phyloP scores from a whole-genome alignment of 2,797 vertebrate species.

The Alectoris magna region DNA sequence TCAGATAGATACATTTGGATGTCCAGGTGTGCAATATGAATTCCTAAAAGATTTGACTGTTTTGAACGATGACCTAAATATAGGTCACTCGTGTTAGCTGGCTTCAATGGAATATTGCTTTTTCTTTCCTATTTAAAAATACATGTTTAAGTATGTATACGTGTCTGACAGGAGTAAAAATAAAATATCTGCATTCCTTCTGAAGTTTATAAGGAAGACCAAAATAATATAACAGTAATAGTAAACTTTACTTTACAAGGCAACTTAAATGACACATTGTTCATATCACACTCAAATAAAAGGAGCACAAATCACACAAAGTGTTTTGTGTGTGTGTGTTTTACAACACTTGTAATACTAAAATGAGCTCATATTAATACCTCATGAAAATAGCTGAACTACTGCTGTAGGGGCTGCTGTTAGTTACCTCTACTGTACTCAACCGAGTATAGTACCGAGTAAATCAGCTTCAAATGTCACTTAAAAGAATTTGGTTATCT shows the following conservation, averaged over 20 bases:
- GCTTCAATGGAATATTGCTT: not conserved
- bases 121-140: slow-evolving; percentile 5
- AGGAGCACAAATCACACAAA: not conserved
- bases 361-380: slow-evolving; percentile 5
- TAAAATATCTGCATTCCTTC: not conserved
- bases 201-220: not conserved
- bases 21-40: not conserved
- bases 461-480: slow-evolving; percentile 44
- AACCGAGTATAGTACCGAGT: not conserved
- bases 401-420: slow-evolving; percentile 29
- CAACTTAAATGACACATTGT: not conserved
- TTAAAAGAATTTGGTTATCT: slow-evolving; percentile 20
- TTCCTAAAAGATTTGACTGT: not conserved
- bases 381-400: slow-evolving; percentile 29
- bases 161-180: not conserved
- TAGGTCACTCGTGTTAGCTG: not conserved
- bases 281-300: slow-evolving; percentile 22
- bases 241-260: not conserved
- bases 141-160: not conserved
- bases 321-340: not conserved
- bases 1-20: not conserved
- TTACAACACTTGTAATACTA: slow-evolving; percentile 7
- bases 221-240: not conserved
- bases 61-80: not conserved
- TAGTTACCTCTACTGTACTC: slow-evolving; percentile 15